These are phyloP conservation scores for Sylvia atricapilla DNA, from an alignment of 2,113 vertebrate species.

Conservation along the genomic window DNA sequence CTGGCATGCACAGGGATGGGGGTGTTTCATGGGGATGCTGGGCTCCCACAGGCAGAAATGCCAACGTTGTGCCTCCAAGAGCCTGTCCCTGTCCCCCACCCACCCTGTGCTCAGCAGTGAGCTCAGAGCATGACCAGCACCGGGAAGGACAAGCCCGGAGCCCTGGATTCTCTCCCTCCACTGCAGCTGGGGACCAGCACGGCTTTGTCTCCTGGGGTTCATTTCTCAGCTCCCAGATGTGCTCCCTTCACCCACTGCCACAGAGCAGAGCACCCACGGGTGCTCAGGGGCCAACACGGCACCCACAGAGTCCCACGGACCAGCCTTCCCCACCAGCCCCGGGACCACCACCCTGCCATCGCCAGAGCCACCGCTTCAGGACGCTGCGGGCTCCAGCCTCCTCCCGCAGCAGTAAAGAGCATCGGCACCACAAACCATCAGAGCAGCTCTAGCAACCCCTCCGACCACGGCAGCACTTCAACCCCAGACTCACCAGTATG, in stretches of 20 bases:
- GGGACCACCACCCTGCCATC: neutral
- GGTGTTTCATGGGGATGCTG: neutral
- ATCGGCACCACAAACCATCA: neutral
- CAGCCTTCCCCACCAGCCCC: rapidly evolving
- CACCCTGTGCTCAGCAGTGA: rapidly evolving
- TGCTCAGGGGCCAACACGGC: neutral
- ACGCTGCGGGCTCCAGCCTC: neutral
- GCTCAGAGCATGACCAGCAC: neutral
- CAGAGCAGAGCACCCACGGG: neutral
- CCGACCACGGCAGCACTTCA: rapidly evolving
- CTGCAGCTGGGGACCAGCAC: rapidly evolving
- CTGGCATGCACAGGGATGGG: rapidly evolving
- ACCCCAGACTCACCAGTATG: neutral
- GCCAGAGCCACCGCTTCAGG: neutral
- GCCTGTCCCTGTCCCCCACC: neutral
- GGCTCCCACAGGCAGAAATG: neutral
- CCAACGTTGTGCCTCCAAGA: rapidly evolving
- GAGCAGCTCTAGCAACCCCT: neutral
- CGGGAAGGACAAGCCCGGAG: neutral
- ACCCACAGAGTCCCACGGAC: rapidly evolving
- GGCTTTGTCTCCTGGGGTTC: neutral
- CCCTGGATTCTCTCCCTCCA: neutral
- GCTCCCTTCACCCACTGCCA: rapidly evolving
- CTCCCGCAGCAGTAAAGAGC: neutral
- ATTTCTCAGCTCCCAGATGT: rapidly evolving